A percentile compares a stretch with the other conserved stretches of the same genome.
These are phyloP conservation scores for Elaphurus davidianus DNA, from an alignment of 2,113 vertebrate species.

Conservation along the genomic window DNA sequence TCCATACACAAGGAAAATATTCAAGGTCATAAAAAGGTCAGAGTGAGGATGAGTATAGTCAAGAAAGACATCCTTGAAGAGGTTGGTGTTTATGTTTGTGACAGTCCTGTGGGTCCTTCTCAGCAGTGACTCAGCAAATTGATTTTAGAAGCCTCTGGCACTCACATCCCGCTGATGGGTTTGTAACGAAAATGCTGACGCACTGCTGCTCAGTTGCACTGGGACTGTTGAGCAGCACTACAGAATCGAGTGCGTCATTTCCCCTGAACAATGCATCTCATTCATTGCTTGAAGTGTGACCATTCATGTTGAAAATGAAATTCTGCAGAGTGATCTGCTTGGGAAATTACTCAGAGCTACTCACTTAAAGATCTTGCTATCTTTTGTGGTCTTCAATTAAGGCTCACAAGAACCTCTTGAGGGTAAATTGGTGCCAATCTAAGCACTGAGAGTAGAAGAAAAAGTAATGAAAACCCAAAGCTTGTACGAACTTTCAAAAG, in stretches of 20 bases:
- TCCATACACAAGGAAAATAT: background rate
- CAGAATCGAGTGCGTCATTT: slow-evolving; percentile 68
- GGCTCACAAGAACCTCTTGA: slow-evolving; percentile 68
- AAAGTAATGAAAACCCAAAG: slow-evolving; percentile 46
- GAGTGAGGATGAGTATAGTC: background rate
- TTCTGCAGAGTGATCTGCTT: slow-evolving; percentile 61
- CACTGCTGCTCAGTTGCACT: background rate
- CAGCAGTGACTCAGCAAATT: slow-evolving; percentile 58
- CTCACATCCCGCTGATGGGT: background rate
- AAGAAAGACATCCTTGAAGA: background rate
- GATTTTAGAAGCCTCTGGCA: slow-evolving; percentile 24
- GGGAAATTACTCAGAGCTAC: slow-evolving; percentile 66
- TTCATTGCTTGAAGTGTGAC: slow-evolving; percentile 71
- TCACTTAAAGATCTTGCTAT: slow-evolving; percentile 66
- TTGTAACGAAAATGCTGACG: slow-evolving; percentile 69
- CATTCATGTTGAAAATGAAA: slow-evolving; percentile 77
- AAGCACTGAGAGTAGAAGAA: slow-evolving; percentile 3
- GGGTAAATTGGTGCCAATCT: slow-evolving; percentile 58
- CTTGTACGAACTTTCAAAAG: slow-evolving; percentile 24
- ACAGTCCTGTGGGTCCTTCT: background rate
- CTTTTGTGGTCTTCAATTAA: slow-evolving; percentile 74
- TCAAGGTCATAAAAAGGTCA: slow-evolving; percentile 12
- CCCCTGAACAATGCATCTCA: slow-evolving; percentile 64
- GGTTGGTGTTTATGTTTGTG: background rate
- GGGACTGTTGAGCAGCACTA: slow-evolving; percentile 37